Percentiles rank a stretch among this genome's conserved stretches.
These are phyloP conservation scores for Zophobas atratus DNA, from an alignment of 1,140 invertebrate species.

Conservation along the genomic window DNA sequence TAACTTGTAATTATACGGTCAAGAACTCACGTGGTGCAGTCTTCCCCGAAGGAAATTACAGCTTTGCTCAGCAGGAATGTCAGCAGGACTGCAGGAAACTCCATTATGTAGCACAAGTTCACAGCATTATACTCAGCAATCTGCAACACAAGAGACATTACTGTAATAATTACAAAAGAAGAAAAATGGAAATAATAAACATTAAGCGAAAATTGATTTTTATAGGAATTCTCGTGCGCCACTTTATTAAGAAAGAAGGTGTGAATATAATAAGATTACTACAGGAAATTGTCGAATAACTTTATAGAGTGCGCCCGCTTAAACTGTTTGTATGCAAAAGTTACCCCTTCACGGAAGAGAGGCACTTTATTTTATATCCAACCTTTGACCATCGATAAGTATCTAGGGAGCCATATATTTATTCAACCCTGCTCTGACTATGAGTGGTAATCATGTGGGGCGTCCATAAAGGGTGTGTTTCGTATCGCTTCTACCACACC, in stretches of 20 bases:
- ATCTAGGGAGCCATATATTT: slow-evolving; percentile 43
- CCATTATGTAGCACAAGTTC: slow-evolving; percentile 48
- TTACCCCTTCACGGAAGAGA: slow-evolving; percentile 18
- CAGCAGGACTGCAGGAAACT: slow-evolving; percentile 52
- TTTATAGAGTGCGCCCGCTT: background rate
- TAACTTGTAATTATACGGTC: slow-evolving; percentile 15
- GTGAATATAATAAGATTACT: background rate
- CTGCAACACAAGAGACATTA: slow-evolving; percentile 49
- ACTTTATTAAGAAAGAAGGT: background rate
- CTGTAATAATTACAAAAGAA: slow-evolving; percentile 10
- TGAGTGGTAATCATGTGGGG: slow-evolving; percentile 43
- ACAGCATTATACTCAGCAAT: slow-evolving; percentile 47
- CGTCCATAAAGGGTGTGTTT: slow-evolving; percentile 47
- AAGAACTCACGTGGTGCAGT: slow-evolving; percentile 53
- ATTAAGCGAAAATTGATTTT: background rate
- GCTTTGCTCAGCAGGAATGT: slow-evolving; percentile 50
- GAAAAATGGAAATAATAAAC: background rate
- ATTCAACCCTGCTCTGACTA: slow-evolving; percentile 42
- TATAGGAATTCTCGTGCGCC: background rate
- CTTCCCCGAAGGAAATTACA: slow-evolving; percentile 41
- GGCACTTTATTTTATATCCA: slow-evolving; percentile 39
- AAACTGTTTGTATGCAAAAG: slow-evolving; percentile 18
- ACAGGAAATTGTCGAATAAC: background rate
- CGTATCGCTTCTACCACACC: slow-evolving; percentile 42
- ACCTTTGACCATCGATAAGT: slow-evolving; percentile 50